Percentiles rank a stretch among this genome's conserved stretches.
Evolutionary conservation across 2,797 vertebrate genomes (phyloP).

Genomic region (Poeciliopsis turneri): DNA sequence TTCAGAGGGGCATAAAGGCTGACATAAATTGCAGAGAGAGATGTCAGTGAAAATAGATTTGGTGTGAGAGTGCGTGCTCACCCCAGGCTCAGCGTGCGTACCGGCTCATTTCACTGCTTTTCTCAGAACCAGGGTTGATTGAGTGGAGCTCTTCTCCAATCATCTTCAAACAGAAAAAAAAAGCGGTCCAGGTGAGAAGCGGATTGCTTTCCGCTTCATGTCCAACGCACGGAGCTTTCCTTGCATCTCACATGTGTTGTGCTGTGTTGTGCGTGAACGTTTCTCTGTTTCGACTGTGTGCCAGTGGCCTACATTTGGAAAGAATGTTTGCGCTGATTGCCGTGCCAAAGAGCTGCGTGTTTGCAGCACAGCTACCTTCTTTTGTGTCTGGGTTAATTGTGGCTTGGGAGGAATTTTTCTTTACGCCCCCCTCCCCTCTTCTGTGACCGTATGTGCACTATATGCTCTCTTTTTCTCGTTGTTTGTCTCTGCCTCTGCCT

Average conservation of each 20-base stretch:
- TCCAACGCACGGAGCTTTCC: constrained; percentile 30
- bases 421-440: constrained; percentile 14
- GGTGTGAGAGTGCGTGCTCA: constrained; percentile 4
- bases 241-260: constrained; percentile 32
- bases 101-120: constrained; percentile 38
- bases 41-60: constrained; percentile 27
- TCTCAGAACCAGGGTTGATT: constrained; percentile 39
- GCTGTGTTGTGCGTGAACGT: constrained; percentile 23
- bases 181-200: constrained; percentile 48
- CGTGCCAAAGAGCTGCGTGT: constrained; percentile 65
- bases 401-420: constrained; percentile 62
- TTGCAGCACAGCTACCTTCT: constrained; percentile 50
- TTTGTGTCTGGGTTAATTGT: constrained; percentile 76
- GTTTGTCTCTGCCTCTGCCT: constrained; percentile 10
- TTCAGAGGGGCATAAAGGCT: constrained; percentile 23
- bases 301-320: constrained; percentile 73
- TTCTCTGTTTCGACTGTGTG: constrained; percentile 47
- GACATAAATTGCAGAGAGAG: constrained; percentile 19
- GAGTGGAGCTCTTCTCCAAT: constrained; percentile 45
- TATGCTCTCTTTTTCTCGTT: not conserved
- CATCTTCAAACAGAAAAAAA: constrained; percentile 31
- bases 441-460: constrained; percentile 4
- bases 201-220: constrained; percentile 13
- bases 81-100: constrained; percentile 12
- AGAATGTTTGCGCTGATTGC: constrained; percentile 48